Conservation (phyloP, 2,888 invertebrate genomes). For the Iselma pallidipennis region DNA sequence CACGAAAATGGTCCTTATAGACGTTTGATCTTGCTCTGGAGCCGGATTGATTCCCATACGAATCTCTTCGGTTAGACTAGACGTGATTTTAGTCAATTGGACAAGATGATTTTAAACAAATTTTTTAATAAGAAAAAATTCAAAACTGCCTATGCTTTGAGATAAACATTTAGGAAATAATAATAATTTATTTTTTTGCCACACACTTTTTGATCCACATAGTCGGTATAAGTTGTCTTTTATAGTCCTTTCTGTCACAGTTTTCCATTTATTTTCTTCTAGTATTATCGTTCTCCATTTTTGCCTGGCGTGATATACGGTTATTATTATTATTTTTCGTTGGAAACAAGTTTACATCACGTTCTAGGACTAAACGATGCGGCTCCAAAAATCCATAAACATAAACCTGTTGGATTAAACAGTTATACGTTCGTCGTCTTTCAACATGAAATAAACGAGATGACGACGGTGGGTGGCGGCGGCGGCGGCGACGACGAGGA, state of each 20-base stretch:
- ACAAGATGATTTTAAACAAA: not conserved
- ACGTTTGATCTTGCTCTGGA: not conserved
- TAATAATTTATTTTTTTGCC: too few species aligned
- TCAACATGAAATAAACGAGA: not conserved
- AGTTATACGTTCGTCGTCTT: slow-evolving; percentile 24
- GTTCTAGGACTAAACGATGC: slow-evolving; percentile 8
- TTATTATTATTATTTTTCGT: not conserved
- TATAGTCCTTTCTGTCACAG: not conserved
- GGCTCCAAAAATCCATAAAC: slow-evolving; percentile 23
- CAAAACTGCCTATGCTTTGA: too few species aligned
- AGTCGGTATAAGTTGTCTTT: not conserved
- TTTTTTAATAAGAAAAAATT: too few species aligned
- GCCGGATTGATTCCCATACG: not conserved
- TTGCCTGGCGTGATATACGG: not conserved
- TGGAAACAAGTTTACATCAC: not conserved
- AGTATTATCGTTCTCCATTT: not conserved
- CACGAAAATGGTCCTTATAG: slow-evolving; percentile 13
- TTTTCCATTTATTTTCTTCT: not conserved
- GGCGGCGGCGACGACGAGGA: not conserved
- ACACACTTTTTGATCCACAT: not conserved
- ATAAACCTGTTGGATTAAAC: slow-evolving; percentile 32
- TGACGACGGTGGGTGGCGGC: not conserved
- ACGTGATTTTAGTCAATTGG: not conserved
- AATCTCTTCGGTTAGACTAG: not conserved
- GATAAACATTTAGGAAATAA: too few species aligned